Evolutionary conservation across 1,140 invertebrate genomes (phyloP).

Genomic region (Acromyrmex heyeri): DNA sequence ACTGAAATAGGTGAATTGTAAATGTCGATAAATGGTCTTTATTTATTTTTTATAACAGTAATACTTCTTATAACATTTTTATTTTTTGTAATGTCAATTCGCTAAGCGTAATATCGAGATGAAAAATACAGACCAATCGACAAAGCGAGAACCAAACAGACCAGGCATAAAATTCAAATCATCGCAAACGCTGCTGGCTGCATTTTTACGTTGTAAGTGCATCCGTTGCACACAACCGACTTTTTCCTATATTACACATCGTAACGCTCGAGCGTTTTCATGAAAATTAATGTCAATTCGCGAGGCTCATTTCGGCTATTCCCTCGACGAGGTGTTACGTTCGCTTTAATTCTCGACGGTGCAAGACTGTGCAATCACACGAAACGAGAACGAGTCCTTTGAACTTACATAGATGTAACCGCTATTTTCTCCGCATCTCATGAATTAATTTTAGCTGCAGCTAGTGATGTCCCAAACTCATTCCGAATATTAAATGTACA

Average conservation of each 20-base stretch:
- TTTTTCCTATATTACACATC: conserved; percentile 8
- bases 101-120: not conserved
- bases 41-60: not conserved
- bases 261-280: conserved; percentile 64
- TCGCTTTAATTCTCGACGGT: conserved; percentile 41
- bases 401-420: not conserved
- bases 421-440: conserved; percentile 33
- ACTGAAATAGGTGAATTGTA: not conserved
- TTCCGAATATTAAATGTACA: conserved; percentile 10
- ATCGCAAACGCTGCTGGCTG: not conserved
- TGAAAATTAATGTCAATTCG: conserved; percentile 77
- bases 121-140: not conserved
- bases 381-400: not conserved
- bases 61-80: no score
- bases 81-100: not conserved
- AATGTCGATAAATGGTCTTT: not conserved
- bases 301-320: conserved; percentile 31
- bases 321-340: not conserved
- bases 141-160: not conserved
- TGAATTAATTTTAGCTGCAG: conserved; percentile 13
- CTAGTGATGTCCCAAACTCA: not conserved
- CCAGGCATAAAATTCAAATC: conserved; percentile 45
- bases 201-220: conserved; percentile 47
- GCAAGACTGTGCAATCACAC: conserved; percentile 23
- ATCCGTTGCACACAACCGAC: conserved; percentile 22